Evolutionary conservation across 2,113 vertebrate genomes (phyloP), one percentile per base, ranked within the genome.

Genomic region (Tylochromis polylepis): DNA sequence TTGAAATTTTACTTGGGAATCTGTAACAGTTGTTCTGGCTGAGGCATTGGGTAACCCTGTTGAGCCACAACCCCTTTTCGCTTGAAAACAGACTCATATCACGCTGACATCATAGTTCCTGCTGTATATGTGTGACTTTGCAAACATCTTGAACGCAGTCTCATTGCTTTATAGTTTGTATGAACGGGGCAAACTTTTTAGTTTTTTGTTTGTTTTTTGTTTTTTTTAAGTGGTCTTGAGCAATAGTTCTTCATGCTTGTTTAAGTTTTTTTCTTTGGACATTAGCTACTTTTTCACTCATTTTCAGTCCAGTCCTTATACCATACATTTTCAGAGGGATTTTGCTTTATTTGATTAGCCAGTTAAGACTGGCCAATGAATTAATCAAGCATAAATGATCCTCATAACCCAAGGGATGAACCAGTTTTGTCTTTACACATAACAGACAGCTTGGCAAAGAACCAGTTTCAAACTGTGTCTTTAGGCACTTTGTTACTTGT

Each of bases 91-190:
- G 1, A 51, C 70, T 85, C 78, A 18, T 57, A 49, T 89, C 79
- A 81, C 15, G 22, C 60, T 86, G 82, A 87, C 58, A 65, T 51
- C 14, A 12, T 67, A 83, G 67, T 84, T 82, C 81, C 84, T 90
- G 79, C 84, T 79, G 3, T 79, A 65, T 85, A 20, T 78, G 51
- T 2, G 24, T 8, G 70, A 9, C 49, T 51, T 15, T 51, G 6
- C 5, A 49, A 49, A 49, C 5, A 49, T 49, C 14, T 49, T 16
- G 43, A 49, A 16, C 43, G 5, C 12, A 15, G 14, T 6, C 14
- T 16, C 46, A 49, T 49, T 49, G 6, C 15, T 49, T 49, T 7
- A 16, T 49, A 18, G 16, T 49, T 49, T 16, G 6, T 49, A 18
- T 6, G 1, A 49, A 18, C 1, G 3, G 16, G 14, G 14, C 14